Evolutionary conservation across 2,113 vertebrate species (phyloP).

Genomic region (Gavia stellata): DNA sequence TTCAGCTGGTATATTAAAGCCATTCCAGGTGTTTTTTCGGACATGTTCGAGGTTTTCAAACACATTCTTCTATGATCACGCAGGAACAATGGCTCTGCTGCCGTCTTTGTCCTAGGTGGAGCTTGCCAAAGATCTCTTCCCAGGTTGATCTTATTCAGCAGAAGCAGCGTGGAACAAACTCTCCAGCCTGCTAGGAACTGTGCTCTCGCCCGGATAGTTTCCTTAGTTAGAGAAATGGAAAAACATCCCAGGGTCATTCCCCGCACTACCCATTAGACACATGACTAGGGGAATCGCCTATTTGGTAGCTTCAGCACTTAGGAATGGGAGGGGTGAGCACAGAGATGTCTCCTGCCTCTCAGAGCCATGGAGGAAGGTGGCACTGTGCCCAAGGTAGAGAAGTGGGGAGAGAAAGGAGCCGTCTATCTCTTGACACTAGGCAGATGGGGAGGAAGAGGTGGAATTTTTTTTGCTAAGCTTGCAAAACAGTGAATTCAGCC

Average conservation of each 20-base stretch:
- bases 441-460: background rate
- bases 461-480: background rate
- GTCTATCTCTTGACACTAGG: background rate
- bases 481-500: background rate
- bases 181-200: constrained; percentile 16
- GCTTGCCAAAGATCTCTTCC: constrained; percentile 34
- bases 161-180: constrained; percentile 17
- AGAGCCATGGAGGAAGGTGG: background rate
- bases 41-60: background rate
- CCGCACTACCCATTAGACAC: rapidly evolving
- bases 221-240: background rate
- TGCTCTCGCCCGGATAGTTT: background rate
- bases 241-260: background rate
- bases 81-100: background rate
- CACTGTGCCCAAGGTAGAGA: background rate
- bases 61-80: background rate
- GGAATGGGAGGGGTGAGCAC: background rate
- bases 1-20: background rate
- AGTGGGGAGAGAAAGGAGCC: background rate
- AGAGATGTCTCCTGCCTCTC: background rate
- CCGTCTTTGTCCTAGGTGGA: background rate
- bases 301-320: background rate
- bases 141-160: constrained; percentile 2
- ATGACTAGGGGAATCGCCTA: background rate
- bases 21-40: background rate